Conservation (phyloP, 92 coral and sea anemone species). For the Zoanthus gigantus region DNA sequence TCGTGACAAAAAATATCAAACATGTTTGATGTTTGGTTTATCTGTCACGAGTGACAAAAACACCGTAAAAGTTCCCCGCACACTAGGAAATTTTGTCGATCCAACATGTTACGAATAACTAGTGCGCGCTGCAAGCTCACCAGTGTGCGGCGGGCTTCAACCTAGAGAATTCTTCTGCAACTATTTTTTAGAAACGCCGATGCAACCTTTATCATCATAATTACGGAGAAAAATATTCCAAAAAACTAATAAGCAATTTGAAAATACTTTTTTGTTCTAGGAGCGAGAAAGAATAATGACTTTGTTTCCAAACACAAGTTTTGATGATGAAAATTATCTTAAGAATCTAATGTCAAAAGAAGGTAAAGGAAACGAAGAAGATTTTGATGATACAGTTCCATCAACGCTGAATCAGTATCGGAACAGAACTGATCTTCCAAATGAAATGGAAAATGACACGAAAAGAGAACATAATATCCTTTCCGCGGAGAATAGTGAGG, state of each 20-base stretch:
- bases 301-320: conserved; percentile 23
- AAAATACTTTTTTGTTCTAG: background rate
- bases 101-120: no score
- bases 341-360: conserved; percentile 16
- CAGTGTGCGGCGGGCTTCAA: no score
- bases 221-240: background rate
- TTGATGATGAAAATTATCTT: conserved; percentile 32
- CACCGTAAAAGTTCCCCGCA: no score
- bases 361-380: conserved; percentile 1
- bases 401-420: conserved; percentile 28
- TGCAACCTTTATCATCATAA: no score
- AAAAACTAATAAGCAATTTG: background rate
- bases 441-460: background rate
- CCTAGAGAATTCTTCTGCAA: no score
- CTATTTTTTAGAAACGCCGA: no score
- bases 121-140: no score
- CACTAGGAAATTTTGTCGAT: no score
- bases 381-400: conserved; percentile 17
- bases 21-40: no score
- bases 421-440: conserved; percentile 8
- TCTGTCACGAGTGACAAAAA: no score
- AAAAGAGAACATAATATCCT: background rate
- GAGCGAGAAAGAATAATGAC: conserved; percentile 32
- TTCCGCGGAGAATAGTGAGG: no score
- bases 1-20: no score